Percentiles rank a stretch among this genome's conserved stretches.
These are phyloP conservation scores for Drosophila rellima DNA, from an alignment of 2,888 invertebrate genomes.

Conservation along the genomic window DNA sequence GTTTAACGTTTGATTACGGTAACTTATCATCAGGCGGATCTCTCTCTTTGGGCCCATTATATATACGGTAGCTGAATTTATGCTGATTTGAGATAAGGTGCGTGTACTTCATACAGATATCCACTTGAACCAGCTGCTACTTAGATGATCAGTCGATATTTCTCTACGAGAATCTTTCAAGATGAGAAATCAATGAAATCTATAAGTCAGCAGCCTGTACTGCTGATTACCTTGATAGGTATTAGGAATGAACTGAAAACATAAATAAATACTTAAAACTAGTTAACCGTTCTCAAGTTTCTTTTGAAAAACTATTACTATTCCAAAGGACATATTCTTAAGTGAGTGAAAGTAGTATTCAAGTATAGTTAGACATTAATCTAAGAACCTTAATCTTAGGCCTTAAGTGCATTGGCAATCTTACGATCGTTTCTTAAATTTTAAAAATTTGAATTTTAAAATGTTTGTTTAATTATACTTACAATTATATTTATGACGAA, in stretches of 20 bases:
- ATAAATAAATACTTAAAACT: not conserved
- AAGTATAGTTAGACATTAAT: not conserved
- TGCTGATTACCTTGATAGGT: constrained; percentile 8
- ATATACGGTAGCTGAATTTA: constrained; percentile 39
- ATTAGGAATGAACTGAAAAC: not conserved
- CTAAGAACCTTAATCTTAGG: not conserved
- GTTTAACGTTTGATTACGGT: constrained; percentile 72
- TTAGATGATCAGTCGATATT: constrained; percentile 25
- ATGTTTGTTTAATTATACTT: too few species aligned
- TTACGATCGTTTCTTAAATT: not conserved
- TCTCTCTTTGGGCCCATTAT: constrained; percentile 24
- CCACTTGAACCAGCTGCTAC: constrained; percentile 39
- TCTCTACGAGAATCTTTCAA: constrained; percentile 2
- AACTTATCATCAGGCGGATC: constrained; percentile 69
- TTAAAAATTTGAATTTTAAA: too few species aligned
- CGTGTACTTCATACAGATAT: constrained; percentile 6
- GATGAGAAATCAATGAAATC: constrained; percentile 1
- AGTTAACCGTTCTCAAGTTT: not conserved
- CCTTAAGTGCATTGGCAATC: not conserved
- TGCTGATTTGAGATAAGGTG: constrained; percentile 44
- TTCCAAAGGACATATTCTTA: not conserved
- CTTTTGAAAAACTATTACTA: not conserved
- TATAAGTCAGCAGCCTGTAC: not conserved
- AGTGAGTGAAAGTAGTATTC: not conserved
- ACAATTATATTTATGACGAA: too few species aligned